Conservation (phyloP, 2,888 invertebrate species). For the Steinernema hermaphroditum region DNA sequence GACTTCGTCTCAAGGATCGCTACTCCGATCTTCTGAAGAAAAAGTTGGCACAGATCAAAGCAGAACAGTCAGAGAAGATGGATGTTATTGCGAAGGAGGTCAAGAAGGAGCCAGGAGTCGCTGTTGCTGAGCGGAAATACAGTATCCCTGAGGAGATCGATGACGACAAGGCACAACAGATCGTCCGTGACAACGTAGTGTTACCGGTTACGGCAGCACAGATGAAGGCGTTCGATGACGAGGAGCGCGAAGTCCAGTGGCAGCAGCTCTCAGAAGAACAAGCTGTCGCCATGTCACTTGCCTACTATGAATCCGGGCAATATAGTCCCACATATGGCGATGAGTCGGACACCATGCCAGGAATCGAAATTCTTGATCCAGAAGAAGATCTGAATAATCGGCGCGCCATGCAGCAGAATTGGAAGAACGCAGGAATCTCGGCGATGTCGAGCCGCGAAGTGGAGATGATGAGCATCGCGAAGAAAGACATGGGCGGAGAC, state of each 20-base stretch:
- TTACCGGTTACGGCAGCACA: slow-evolving; percentile 43
- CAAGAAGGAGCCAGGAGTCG: slow-evolving; percentile 36
- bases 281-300: slow-evolving; percentile 45
- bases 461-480: slow-evolving; percentile 79
- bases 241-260: slow-evolving; percentile 62
- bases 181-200: slow-evolving; percentile 32
- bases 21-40: slow-evolving; percentile 86
- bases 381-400: slow-evolving; percentile 75
- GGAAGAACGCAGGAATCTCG: slow-evolving; percentile 38
- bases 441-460: slow-evolving; percentile 68
- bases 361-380: slow-evolving; percentile 78
- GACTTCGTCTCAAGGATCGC: slow-evolving; percentile 85
- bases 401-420: slow-evolving; percentile 38
- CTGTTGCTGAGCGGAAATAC: slow-evolving; percentile 31
- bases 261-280: slow-evolving; percentile 52
- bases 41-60: slow-evolving; percentile 86
- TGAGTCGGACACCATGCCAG: slow-evolving; percentile 68
- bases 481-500: slow-evolving; percentile 81
- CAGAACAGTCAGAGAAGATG: slow-evolving; percentile 70
- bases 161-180: slow-evolving; percentile 46
- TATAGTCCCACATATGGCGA: slow-evolving; percentile 73
- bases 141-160: slow-evolving; percentile 37
- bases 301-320: slow-evolving; percentile 78
- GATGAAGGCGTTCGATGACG: slow-evolving; percentile 60
- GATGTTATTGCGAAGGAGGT: slow-evolving; percentile 24